Percentiles rank a stretch among this genome's conserved stretches.
These are phyloP conservation scores for Aythya baeri DNA, from an alignment of 2,113 vertebrate species.

Conservation along the genomic window DNA sequence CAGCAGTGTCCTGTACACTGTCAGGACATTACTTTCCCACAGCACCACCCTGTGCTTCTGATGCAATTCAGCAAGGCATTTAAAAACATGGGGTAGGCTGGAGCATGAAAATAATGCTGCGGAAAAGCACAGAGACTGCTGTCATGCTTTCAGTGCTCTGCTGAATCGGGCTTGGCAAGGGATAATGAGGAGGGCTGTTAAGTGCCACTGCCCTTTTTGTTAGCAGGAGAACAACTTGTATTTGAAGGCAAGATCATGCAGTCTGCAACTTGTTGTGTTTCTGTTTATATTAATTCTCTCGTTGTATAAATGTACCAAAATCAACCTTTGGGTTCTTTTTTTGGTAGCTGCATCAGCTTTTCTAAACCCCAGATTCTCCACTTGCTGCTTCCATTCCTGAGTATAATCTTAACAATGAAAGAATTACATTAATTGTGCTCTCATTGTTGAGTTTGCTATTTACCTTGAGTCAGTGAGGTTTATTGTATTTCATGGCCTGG, in stretches of 20 bases:
- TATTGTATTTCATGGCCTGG: conserved; percentile 70
- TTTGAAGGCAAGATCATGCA: background rate
- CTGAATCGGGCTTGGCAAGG: background rate
- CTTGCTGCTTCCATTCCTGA: conserved; percentile 74
- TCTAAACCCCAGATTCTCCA: conserved; percentile 80
- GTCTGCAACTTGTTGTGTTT: background rate
- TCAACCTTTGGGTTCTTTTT: background rate
- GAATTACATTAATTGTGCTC: conserved; percentile 58
- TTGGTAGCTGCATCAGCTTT: conserved; percentile 33
- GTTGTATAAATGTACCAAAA: background rate
- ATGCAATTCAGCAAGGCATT: background rate
- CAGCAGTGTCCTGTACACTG: fast-evolving
- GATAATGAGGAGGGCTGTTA: background rate
- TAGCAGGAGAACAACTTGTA: background rate
- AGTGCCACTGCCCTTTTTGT: background rate
- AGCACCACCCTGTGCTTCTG: background rate
- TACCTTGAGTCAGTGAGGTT: conserved; percentile 28
- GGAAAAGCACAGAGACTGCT: background rate
- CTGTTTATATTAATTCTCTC: conserved; percentile 14
- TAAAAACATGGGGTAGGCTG: fast-evolving
- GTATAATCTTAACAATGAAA: conserved; percentile 67
- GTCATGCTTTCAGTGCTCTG: background rate
- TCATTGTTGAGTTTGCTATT: conserved; percentile 56
- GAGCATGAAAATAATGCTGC: background rate
- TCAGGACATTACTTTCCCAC: background rate